Base-by-base conservation (phyloP, 2,888 invertebrate species). In the Lepidocyrtoides sp. region DNA sequence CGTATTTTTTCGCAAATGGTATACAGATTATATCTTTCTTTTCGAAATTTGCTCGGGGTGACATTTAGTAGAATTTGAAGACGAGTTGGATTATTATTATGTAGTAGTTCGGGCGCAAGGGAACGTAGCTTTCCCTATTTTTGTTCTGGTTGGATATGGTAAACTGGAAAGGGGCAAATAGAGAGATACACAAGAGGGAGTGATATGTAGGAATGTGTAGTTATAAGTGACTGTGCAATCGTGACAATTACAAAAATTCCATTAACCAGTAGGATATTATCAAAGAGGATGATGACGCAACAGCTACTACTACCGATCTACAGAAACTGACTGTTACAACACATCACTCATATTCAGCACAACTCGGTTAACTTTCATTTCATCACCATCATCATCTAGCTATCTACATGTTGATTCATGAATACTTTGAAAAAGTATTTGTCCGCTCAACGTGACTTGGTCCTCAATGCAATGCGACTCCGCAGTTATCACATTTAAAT, bases 191-290 rank as follows among this genome's bases (percentile, higher is more conserved):
- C 36, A 44, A 82, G 10, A 20, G n/a, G 36, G 41, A 41, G 36
- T 72, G 72, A 72, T 36, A 72, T 4, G n/a, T 51, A 32, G 32
- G 29, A 7, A 41, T 23, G 69, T 72, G 66, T 26, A 69, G 48
- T 66, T 86, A 41, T n/a, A 83, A 77, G 89, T 90, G 89, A 84
- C 84, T 90, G 89, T 90, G 89, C 77, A 89, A 83, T 89, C 75
- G 89, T 84, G 89, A 77, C 48, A 77, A 23, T n/a, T 36, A n/a
- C n/a, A 41, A 57, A 54, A n/a, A n/a, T 29, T 5, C n/a, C 10
- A 48, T 14, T 10, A 48, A 7, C 54, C n/a, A n/a, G 44, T 44
- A 72, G 23, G 20, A 3, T 29, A 77, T 75, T 75, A 20, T 5
- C 10, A 75, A 75, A 20, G 23, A 75, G 7, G 41, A 12, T 36